These are phyloP conservation scores for Drosophila mayri DNA, from an alignment of 1,140 invertebrate species.

Conservation along the genomic window DNA sequence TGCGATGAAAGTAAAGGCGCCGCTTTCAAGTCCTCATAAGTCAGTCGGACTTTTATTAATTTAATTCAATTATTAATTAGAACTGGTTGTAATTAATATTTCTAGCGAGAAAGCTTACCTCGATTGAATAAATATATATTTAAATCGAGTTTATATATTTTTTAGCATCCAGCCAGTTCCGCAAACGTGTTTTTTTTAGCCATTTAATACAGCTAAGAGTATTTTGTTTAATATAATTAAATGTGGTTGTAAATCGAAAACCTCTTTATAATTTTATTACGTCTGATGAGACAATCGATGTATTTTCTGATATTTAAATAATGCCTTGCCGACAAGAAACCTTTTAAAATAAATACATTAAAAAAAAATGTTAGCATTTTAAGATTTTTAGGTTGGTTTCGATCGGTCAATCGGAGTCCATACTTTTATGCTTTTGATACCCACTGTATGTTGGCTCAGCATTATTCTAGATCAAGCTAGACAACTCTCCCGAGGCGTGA, in stretches of 20 bases:
- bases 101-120: neutral
- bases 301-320: constrained; percentile 2
- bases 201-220: constrained; percentile 4
- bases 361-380: neutral
- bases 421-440: constrained; percentile 2
- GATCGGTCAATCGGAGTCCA: neutral
- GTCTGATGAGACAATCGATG: constrained; percentile 13
- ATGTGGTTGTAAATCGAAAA: constrained; percentile 24
- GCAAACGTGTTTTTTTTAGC: constrained; percentile 21
- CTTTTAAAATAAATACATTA: neutral
- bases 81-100: constrained; percentile 13
- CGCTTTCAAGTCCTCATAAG: constrained; percentile 1
- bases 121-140: constrained; percentile 23
- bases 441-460: constrained; percentile 1
- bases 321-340: neutral
- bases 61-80: constrained; percentile 4
- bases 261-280: too few relatives aligned
- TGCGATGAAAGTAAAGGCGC: constrained; percentile 18
- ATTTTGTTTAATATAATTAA: constrained; percentile 39
- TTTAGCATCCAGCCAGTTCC: neutral
- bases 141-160: constrained; percentile 7
- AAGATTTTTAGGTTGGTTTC: neutral
- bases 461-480: constrained; percentile 20
- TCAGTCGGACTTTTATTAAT: constrained; percentile 5
- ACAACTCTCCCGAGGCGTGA: constrained; percentile 21